Percentiles rank a stretch among this genome's conserved stretches.
These are phyloP conservation scores for Athalia cordata DNA, from an alignment of 2,888 invertebrate species.

Conservation along the genomic window DNA sequence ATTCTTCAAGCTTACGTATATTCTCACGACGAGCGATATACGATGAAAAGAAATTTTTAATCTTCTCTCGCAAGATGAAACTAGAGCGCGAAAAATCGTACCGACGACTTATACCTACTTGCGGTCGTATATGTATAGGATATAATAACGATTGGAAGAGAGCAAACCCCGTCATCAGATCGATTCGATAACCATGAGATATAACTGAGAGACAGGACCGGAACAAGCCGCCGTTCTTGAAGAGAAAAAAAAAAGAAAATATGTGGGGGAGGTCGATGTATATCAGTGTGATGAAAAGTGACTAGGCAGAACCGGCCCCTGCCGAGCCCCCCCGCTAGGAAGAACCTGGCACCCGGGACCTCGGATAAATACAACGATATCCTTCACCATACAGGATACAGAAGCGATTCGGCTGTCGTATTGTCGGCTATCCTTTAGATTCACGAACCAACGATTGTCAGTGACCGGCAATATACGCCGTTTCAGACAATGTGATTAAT, in stretches of 20 bases:
- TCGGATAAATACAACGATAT: background rate
- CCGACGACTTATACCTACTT: too few relatives aligned
- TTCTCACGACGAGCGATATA: too few relatives aligned
- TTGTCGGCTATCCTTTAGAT: constrained; percentile 23
- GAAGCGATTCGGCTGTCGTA: constrained; percentile 43
- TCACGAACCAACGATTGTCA: constrained; percentile 2
- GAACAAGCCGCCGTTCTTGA: constrained; percentile 56
- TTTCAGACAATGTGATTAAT: constrained; percentile 20
- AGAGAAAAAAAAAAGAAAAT: constrained; percentile 18
- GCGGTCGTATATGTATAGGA: background rate
- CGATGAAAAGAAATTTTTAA: too few relatives aligned
- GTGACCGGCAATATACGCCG: background rate
- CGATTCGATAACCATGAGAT: constrained; percentile 54
- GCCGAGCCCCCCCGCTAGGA: constrained; percentile 39
- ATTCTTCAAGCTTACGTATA: background rate
- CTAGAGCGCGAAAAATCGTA: background rate
- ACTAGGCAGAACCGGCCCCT: constrained; percentile 60
- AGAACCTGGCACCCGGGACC: constrained; percentile 26
- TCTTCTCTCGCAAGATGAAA: background rate
- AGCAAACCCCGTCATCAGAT: constrained; percentile 57
- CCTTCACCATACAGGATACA: constrained; percentile 13
- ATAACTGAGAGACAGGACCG: constrained; percentile 61
- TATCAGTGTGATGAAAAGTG: constrained; percentile 66
- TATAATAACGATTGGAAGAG: constrained; percentile 56
- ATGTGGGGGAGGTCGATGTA: constrained; percentile 56